phyloP scores from a whole-genome alignment of 2,888 invertebrate species.

The Tinea semifulvella region DNA sequence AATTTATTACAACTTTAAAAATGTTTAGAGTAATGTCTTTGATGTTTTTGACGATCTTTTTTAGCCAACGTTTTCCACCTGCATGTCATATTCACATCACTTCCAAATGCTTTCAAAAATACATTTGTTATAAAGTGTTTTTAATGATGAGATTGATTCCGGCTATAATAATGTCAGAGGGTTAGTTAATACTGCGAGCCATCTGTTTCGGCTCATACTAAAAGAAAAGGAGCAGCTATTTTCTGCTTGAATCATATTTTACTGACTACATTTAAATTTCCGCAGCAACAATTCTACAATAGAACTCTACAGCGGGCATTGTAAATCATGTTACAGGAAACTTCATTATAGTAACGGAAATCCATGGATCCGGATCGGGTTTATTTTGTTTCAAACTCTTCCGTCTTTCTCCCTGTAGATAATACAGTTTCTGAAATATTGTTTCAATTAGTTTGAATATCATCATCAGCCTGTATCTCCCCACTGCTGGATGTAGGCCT shows the following conservation, averaged over 20 bases:
- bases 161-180: background rate
- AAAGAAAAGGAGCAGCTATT: constrained; percentile 10
- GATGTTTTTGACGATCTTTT: constrained; percentile 5
- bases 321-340: background rate
- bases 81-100: background rate
- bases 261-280: constrained; percentile 7
- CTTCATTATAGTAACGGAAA: background rate
- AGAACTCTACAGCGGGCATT: no score
- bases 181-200: constrained; percentile 4
- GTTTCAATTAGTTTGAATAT: no score
- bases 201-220: constrained; percentile 11
- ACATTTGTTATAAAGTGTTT: background rate
- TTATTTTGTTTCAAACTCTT: no score
- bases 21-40: constrained; percentile 8
- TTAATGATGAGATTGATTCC: constrained; percentile 4
- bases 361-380: constrained; percentile 1
- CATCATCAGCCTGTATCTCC: no score
- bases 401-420: no score
- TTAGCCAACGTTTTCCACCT: background rate
- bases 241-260: constrained; percentile 8
- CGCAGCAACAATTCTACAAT: background rate
- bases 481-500: no score
- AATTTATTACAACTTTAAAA: constrained; percentile 9
- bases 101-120: background rate
- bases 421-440: no score